These are phyloP conservation scores for Steinernema feltiae DNA, from an alignment of 1,140 invertebrate genomes.

Conservation along the genomic window DNA sequence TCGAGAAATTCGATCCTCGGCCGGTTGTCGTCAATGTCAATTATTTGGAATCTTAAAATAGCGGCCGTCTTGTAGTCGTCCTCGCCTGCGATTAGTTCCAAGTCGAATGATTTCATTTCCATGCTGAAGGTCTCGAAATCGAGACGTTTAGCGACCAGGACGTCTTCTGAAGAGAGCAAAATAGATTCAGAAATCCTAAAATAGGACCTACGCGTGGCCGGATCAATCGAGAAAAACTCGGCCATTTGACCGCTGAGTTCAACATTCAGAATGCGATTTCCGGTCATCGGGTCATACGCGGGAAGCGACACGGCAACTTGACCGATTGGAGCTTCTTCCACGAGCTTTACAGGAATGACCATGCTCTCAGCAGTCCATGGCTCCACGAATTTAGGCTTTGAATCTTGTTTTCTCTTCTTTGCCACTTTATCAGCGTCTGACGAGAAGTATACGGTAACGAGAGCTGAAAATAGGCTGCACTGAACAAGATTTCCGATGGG, in stretches of 20 bases:
- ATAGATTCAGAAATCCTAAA: not conserved
- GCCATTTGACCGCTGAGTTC: not conserved
- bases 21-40: not conserved
- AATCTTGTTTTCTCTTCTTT: not conserved
- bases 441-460: not conserved
- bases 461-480: not conserved
- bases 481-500: no score
- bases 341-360: not conserved
- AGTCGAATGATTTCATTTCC: not conserved
- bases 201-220: not conserved
- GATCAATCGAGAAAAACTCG: not conserved
- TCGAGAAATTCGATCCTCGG: not conserved
- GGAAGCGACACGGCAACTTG: not conserved
- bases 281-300: constrained; percentile 1
- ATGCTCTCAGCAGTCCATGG: not conserved
- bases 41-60: not conserved
- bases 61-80: not conserved
- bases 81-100: not conserved
- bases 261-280: not conserved
- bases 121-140: not conserved
- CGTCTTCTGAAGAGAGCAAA: not conserved
- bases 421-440: not conserved
- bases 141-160: not conserved
- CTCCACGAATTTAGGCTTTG: not conserved
- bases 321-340: constrained; percentile 1